Conservation (phyloP, 1,140 invertebrate genomes). For the Portunus trituberculatus region DNA sequence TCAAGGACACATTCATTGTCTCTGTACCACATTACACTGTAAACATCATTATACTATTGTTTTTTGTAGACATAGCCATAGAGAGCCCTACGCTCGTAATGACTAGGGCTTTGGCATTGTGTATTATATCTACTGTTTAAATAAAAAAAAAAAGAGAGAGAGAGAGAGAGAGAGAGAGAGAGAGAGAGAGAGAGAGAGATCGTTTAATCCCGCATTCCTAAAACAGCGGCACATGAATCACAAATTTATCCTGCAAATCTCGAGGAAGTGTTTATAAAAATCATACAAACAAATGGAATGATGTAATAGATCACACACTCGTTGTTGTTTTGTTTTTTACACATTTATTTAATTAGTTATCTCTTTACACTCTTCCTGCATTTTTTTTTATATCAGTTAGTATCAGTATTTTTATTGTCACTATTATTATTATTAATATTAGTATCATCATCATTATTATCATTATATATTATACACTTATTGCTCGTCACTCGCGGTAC, state of each 20-base stretch:
- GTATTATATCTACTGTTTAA: too few relatives aligned
- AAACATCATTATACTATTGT: too few relatives aligned
- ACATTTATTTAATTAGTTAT: background rate
- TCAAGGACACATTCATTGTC: too few relatives aligned
- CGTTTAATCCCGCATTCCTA: background rate
- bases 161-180: conserved; percentile 30
- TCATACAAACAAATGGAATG: background rate
- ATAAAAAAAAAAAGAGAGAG: background rate
- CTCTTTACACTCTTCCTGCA: background rate
- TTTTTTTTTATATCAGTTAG: background rate
- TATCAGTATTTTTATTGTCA: background rate
- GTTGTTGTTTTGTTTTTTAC: background rate
- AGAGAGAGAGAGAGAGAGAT: conserved; percentile 21
- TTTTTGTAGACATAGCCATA: too few relatives aligned
- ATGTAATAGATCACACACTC: background rate
- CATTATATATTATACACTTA: conserved; percentile 25
- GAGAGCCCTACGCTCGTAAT: too few relatives aligned
- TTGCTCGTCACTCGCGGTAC: background rate
- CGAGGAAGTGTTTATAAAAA: background rate
- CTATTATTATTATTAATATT: background rate
- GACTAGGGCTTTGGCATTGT: too few relatives aligned
- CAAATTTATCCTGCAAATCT: background rate
- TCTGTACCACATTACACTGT: too few relatives aligned
- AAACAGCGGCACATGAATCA: background rate
- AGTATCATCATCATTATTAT: background rate